Evolutionary conservation across 1,140 invertebrate genomes (phyloP).

Genomic region (Anthonomus grandis): DNA sequence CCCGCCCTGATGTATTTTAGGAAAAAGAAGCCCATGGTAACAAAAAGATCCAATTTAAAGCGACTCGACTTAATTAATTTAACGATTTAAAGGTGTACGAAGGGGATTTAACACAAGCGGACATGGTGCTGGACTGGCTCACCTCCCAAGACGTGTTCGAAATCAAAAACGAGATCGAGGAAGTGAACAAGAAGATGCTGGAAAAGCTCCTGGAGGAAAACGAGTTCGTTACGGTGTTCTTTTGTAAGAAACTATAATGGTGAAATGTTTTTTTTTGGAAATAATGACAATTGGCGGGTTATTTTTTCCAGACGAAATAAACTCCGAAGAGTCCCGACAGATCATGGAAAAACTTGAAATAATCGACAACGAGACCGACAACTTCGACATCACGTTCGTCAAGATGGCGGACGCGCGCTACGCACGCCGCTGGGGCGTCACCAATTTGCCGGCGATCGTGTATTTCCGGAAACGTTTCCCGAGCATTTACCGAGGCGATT

Average conservation of each 20-base stretch:
- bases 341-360: slow-evolving; percentile 84
- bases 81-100: slow-evolving; percentile 64
- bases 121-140: slow-evolving; percentile 82
- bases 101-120: slow-evolving; percentile 84
- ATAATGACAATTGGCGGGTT: background rate
- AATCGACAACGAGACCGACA: slow-evolving; percentile 90
- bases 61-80: background rate
- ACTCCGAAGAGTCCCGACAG: slow-evolving; percentile 72
- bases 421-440: slow-evolving; percentile 93
- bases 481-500: slow-evolving; percentile 88
- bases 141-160: slow-evolving; percentile 94
- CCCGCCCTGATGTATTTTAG: slow-evolving; percentile 88
- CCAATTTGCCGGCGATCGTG: slow-evolving; percentile 84
- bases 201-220: slow-evolving; percentile 92
- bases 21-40: slow-evolving; percentile 73
- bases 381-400: slow-evolving; percentile 92
- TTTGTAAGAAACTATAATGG: slow-evolving; percentile 68
- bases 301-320: slow-evolving; percentile 64
- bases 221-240: slow-evolving; percentile 92
- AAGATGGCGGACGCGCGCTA: slow-evolving; percentile 91
- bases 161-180: slow-evolving; percentile 94
- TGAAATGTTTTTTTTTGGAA: too few relatives aligned
- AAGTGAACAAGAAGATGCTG: slow-evolving; percentile 92
- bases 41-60: background rate
- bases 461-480: slow-evolving; percentile 93